These are phyloP conservation scores for Phaonia tiefii DNA, from an alignment of 2,888 invertebrate species.

Conservation along the genomic window DNA sequence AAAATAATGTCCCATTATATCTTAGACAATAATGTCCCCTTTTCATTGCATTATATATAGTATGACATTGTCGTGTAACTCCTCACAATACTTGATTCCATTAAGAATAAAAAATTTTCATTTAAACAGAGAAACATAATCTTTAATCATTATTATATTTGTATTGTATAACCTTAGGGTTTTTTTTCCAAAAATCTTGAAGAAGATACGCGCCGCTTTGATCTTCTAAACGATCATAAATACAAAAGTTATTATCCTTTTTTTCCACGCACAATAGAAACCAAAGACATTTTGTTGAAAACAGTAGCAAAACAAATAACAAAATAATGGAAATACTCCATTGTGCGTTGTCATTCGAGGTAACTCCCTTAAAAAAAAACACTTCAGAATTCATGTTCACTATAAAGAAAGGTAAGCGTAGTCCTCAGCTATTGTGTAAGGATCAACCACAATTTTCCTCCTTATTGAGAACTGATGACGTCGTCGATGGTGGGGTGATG, in stretches of 20 bases:
- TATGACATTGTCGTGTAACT: constrained; percentile 35
- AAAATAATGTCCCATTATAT: no score
- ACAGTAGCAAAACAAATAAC: constrained; percentile 55
- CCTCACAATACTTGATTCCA: constrained; percentile 55
- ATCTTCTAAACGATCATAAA: constrained; percentile 52
- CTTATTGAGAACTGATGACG: no score
- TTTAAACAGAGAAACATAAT: constrained; percentile 28
- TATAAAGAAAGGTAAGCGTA: not conserved
- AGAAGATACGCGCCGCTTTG: constrained; percentile 49
- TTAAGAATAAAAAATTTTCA: constrained; percentile 32
- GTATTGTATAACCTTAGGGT: constrained; percentile 44
- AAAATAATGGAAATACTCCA: not conserved
- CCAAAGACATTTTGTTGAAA: constrained; percentile 39
- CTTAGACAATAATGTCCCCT: no score
- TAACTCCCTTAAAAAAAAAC: constrained; percentile 19
- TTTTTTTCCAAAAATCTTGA: no score
- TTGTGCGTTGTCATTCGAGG: not conserved
- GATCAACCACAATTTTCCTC: constrained; percentile 69
- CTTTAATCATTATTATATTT: constrained; percentile 60
- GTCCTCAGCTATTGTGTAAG: constrained; percentile 66
- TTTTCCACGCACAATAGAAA: not conserved
- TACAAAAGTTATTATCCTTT: constrained; percentile 60
- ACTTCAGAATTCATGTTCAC: not conserved
- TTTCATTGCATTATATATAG: no score
- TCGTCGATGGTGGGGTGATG: constrained; percentile 13